Base-by-base conservation (phyloP, 2,797 vertebrate genomes). In the Myiotriccus ornatus region DNA sequence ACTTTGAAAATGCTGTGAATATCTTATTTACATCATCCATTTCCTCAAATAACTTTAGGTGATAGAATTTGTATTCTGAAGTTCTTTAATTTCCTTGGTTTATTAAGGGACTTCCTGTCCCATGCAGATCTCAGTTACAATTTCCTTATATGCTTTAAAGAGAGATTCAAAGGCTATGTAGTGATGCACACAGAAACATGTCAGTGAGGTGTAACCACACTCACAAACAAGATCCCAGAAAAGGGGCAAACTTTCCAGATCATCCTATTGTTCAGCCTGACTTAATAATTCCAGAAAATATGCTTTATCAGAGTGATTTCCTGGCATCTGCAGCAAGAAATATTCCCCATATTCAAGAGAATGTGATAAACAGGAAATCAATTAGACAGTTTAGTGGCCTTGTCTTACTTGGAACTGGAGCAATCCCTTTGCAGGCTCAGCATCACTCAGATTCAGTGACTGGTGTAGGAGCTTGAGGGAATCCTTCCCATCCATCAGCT, bases 371-470 rank as follows among this genome's bases (percentile, higher is more conserved):
- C 10, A 44, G 5, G 7, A 70, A 56, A 62, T 50, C 8, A 47
- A 0, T 47, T 37, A 30, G 30, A 4, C 1, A 2, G 5, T 46
- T 65, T 46, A 53, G 39, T 47, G 39, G 10, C 22, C 27, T 1
- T 5, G 28, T 56, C 69, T 85, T 65, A 59, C 35, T 89, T 14
- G 28, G 44, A 85, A 46, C 7, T 46, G 35, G 32, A 74, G 25
- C 37, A 74, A 74, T n/a, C 23, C 7, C 12, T 87, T 32, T 57
- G 21, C 37, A 64, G 18, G 20, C 27, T 70, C 25, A 63, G 65
- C 28, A 39, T 65, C 28, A 37, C 43, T 69, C 27, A 43, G 32
- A 47, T 69, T 52, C 52, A 41, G 32, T 44, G 64, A 9, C 18
- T 25, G 16, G 23, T 23, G 7, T 8, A 44, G 49, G 39, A 80